Evolutionary conservation across 2,797 vertebrate species (phyloP).

Genomic region (Spheniscus humboldti): DNA sequence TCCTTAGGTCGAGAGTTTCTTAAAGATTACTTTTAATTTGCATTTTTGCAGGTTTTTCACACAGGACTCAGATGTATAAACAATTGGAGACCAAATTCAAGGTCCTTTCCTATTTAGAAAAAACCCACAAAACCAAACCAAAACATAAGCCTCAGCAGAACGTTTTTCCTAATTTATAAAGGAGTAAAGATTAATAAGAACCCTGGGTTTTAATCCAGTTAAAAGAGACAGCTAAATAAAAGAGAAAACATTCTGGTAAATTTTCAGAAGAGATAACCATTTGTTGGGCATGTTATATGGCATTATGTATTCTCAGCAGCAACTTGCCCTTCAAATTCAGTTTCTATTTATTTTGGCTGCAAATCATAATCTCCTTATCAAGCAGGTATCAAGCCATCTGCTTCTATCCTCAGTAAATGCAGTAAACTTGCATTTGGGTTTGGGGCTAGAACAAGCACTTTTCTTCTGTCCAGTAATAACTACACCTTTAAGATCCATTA

Average conservation of each 20-base stretch:
- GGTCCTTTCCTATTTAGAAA: not conserved
- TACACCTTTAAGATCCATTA: not conserved
- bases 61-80: not conserved
- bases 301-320: not conserved
- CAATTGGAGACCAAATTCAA: not conserved
- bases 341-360: slow-evolving; percentile 22
- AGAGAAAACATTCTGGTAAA: not conserved
- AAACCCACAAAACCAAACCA: not conserved
- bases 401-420: not conserved
- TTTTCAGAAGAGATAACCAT: not conserved
- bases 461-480: not conserved
- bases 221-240: not conserved
- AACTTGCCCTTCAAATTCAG: slow-evolving; percentile 7
- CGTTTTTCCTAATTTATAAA: not conserved
- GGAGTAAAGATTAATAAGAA: not conserved
- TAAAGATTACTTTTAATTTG: not conserved
- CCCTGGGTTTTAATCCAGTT: not conserved
- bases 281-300: not conserved
- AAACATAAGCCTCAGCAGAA: not conserved
- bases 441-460: not conserved
- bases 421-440: not conserved
- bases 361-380: not conserved
- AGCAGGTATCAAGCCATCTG: slow-evolving; percentile 1
- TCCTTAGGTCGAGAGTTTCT: not conserved
- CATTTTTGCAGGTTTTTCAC: not conserved